Percentiles rank a stretch among this genome's conserved stretches.
Evolutionary conservation across 2,797 vertebrate species (phyloP).

Genomic region (Coendou prehensilis): DNA sequence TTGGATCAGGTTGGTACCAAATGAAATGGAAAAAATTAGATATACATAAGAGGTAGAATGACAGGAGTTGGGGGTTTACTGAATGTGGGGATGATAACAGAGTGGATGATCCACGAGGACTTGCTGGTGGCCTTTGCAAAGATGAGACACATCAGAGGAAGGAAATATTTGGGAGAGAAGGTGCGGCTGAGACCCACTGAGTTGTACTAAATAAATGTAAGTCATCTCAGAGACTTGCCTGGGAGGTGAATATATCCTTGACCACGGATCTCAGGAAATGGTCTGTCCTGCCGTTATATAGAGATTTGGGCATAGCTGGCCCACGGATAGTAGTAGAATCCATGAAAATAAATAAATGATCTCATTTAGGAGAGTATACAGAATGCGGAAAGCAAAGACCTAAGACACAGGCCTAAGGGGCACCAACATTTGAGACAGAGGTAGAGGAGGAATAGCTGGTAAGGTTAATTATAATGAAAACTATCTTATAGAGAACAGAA

Average conservation of each 20-base stretch:
- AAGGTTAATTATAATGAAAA: conserved; percentile 6
- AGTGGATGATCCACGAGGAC: background rate
- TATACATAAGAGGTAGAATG: background rate
- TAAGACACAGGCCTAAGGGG: background rate
- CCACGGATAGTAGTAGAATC: background rate
- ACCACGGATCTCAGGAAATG: conserved; percentile 9
- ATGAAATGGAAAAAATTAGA: background rate
- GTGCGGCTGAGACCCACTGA: background rate
- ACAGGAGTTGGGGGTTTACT: background rate
- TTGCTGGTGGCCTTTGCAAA: background rate
- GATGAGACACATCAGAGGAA: background rate
- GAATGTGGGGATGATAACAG: background rate
- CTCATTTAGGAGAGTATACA: background rate
- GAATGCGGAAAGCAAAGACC: background rate
- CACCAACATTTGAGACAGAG: background rate
- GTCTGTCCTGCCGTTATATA: background rate
- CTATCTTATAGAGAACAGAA: background rate
- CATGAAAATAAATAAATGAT: background rate
- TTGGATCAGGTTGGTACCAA: background rate
- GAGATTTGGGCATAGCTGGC: background rate
- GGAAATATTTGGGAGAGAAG: background rate
- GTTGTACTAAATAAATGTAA: background rate
- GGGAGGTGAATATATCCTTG: background rate
- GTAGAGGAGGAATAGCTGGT: background rate
- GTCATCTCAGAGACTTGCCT: background rate